Evolutionary conservation across 2,888 invertebrate species (phyloP).

Genomic region (Eristalinus aeneus): DNA sequence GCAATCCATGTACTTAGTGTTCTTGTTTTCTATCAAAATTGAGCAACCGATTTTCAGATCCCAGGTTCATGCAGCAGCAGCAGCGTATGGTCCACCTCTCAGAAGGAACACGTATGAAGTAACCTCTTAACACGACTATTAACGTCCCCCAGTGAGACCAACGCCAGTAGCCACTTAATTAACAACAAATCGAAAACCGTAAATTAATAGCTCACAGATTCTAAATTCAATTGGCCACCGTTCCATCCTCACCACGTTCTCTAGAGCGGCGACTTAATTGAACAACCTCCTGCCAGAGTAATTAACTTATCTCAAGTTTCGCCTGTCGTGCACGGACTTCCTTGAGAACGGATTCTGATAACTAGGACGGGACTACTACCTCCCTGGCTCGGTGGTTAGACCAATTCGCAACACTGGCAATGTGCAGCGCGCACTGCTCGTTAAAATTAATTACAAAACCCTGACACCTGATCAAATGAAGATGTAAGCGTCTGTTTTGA

Average conservation of each 20-base stretch:
- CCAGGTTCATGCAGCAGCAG: not conserved
- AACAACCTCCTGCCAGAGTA: not conserved
- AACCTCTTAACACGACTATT: not conserved
- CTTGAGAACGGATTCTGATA: not conserved
- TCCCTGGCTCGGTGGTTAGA: not conserved
- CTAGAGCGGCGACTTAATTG: not conserved
- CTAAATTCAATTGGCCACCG: not conserved
- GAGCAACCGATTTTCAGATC: not conserved
- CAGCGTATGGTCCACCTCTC: not conserved
- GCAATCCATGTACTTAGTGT: too few relatives aligned
- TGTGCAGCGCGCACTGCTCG: not conserved
- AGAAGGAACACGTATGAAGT: not conserved
- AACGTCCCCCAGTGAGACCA: not conserved
- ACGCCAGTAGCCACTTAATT: not conserved
- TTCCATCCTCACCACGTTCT: not conserved
- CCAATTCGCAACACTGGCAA: conserved; percentile 1
- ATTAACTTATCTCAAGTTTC: not conserved
- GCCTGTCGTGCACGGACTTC: not conserved
- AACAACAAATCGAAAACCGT: not conserved
- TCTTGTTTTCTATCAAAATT: not conserved
- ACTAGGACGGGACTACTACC: not conserved
- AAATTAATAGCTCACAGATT: not conserved
- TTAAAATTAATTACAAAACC: not conserved
- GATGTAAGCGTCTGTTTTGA: not conserved
- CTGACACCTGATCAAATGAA: conserved; percentile 16